Conservation (phyloP, 2,113 vertebrate species). For the Siniperca chuatsi region DNA sequence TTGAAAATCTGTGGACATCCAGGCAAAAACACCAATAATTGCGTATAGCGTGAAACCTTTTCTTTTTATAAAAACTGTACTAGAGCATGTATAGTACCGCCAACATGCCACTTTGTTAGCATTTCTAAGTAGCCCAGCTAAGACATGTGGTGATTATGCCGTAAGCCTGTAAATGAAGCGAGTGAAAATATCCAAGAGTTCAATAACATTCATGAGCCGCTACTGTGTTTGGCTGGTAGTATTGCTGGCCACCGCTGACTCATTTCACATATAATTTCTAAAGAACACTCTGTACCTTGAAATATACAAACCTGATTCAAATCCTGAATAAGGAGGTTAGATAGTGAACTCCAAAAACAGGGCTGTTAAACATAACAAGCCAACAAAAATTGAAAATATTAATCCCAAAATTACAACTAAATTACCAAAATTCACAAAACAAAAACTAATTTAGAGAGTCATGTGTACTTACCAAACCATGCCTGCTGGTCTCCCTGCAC, state of each 20-base stretch:
- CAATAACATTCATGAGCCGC: neutral
- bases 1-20: too few relatives aligned
- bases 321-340: too few relatives aligned
- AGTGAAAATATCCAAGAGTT: too few relatives aligned
- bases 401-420: neutral
- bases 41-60: too few relatives aligned
- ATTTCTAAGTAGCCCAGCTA: neutral
- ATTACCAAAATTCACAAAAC: neutral
- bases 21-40: too few relatives aligned
- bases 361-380: neutral
- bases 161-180: neutral
- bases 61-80: neutral
- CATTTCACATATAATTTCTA: too few relatives aligned
- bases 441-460: rapidly evolving
- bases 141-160: neutral
- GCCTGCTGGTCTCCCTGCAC: constrained; percentile 98
- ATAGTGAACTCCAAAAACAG: neutral
- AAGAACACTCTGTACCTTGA: too few relatives aligned
- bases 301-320: neutral
- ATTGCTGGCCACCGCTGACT: too few relatives aligned
- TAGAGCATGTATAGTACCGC: neutral
- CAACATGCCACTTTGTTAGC: neutral
- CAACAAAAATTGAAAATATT: neutral
- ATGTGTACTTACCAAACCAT: constrained; percentile 94
- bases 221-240: too few relatives aligned